phyloP scores from a whole-genome alignment of 2,797 vertebrate genomes.

The Sebastes oblongus region DNA sequence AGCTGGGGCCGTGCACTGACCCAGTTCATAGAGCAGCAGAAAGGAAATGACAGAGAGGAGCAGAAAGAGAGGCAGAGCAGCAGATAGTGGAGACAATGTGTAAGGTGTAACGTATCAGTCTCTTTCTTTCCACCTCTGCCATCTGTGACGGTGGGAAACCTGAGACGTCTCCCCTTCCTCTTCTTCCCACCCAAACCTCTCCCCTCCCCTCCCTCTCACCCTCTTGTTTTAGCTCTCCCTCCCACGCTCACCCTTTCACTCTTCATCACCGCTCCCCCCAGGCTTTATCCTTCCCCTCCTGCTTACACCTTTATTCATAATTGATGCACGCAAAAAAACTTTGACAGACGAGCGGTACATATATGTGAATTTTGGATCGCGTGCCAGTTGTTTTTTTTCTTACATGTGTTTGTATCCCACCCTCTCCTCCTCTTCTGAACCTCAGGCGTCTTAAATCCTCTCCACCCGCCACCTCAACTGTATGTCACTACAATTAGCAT shows the following conservation, averaged over 20 bases:
- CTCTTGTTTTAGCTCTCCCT: conserved; percentile 57
- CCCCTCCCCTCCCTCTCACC: conserved; percentile 15
- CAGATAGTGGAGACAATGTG: conserved; percentile 68
- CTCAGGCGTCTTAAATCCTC: conserved; percentile 30
- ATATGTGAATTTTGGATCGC: conserved; percentile 48
- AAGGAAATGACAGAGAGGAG: conserved; percentile 49
- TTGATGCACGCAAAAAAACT: conserved; percentile 62
- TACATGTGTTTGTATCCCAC: conserved; percentile 13
- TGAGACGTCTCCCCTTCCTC: conserved; percentile 69
- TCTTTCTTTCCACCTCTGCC: conserved; percentile 80
- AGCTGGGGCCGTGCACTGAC: conserved; percentile 65
- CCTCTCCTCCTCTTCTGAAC: conserved; percentile 28
- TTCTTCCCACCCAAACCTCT: conserved; percentile 51
- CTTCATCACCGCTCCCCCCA: conserved; percentile 2
- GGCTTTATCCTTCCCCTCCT: conserved; percentile 42
- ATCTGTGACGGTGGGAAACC: conserved; percentile 83
- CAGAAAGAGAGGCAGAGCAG: conserved; percentile 39
- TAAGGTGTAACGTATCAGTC: conserved; percentile 74
- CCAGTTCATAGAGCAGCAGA: conserved; percentile 73
- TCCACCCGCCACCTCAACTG: conserved; percentile 16
- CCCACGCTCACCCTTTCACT: conserved; percentile 56
- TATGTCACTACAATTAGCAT: neutral
- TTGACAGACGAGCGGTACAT: conserved; percentile 54
- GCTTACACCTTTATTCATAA: conserved; percentile 83
- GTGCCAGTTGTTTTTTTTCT: conserved; percentile 25